Evolutionary conservation across 2,888 invertebrate species (phyloP).

Genomic region (Alviniconcha strummeri): DNA sequence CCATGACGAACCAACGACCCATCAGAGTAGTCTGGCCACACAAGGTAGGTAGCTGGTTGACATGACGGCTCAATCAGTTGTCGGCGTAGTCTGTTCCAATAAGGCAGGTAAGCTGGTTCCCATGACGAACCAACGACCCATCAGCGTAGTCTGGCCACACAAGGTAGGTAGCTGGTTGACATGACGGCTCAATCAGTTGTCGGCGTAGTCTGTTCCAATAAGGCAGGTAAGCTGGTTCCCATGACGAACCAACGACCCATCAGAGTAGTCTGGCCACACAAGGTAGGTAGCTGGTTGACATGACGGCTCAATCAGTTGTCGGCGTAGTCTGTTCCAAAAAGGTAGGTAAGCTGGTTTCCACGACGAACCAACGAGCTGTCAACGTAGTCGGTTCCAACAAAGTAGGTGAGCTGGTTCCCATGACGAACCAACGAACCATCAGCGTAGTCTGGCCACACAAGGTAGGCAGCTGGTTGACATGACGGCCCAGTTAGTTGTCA

Average conservation of each 20-base stretch:
- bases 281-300: too few species aligned
- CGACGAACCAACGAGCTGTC: too few species aligned
- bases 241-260: neutral
- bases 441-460: slow-evolving; percentile 11
- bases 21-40: slow-evolving; percentile 9
- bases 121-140: neutral
- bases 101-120: neutral
- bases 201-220: neutral
- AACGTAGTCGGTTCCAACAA: too few species aligned
- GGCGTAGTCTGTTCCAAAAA: too few species aligned
- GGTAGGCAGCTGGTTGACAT: neutral
- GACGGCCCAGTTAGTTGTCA: neutral
- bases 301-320: too few species aligned
- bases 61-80: neutral
- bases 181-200: too few species aligned
- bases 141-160: slow-evolving; percentile 5
- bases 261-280: neutral
- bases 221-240: neutral
- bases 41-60: neutral
- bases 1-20: neutral
- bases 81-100: too few species aligned
- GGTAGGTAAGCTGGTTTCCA: too few species aligned
- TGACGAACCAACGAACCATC: neutral
- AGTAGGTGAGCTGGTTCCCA: neutral
- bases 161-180: neutral